phyloP scores from a whole-genome alignment of 2,888 invertebrate species.

The Lasioglossum lativentre region DNA sequence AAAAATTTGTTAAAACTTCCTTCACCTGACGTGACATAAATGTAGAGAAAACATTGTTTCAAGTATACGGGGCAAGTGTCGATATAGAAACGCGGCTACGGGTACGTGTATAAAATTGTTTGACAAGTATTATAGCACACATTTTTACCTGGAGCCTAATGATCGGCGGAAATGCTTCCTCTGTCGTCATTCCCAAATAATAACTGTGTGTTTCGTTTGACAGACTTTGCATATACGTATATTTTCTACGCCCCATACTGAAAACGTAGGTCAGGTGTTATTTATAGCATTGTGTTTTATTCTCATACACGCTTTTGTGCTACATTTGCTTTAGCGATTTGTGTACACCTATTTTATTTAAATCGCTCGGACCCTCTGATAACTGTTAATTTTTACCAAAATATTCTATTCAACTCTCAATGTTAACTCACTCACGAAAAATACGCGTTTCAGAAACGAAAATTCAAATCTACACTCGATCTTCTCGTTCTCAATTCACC shows the following conservation, averaged over 20 bases:
- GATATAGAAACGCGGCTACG: slow-evolving; percentile 22
- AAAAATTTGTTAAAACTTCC: not conserved
- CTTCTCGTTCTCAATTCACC: not conserved
- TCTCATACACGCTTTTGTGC: slow-evolving; percentile 62
- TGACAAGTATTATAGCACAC: slow-evolving; percentile 44
- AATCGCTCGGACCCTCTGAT: slow-evolving; percentile 3
- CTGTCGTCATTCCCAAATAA: slow-evolving; percentile 79
- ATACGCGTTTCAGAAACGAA: not conserved
- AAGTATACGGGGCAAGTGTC: not conserved
- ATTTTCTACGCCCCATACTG: slow-evolving; percentile 74
- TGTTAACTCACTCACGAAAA: not conserved
- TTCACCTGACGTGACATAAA: slow-evolving; percentile 6
- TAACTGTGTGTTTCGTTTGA: slow-evolving; percentile 76
- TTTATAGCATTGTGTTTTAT: slow-evolving; percentile 77
- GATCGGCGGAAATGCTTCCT: slow-evolving; percentile 78
- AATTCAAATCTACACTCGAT: not conserved
- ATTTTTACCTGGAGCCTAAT: slow-evolving; percentile 75
- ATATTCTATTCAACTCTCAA: not conserved
- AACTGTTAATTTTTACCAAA: not conserved
- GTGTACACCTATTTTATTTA: slow-evolving; percentile 31
- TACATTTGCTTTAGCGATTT: slow-evolving; percentile 50
- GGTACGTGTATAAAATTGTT: slow-evolving; percentile 5
- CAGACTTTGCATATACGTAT: slow-evolving; percentile 74
- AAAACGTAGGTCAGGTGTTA: slow-evolving; percentile 77
- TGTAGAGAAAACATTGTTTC: slow-evolving; percentile 6